These are phyloP conservation scores for Pterocles gutturalis DNA, from an alignment of 2,113 vertebrate species.

Conservation along the genomic window DNA sequence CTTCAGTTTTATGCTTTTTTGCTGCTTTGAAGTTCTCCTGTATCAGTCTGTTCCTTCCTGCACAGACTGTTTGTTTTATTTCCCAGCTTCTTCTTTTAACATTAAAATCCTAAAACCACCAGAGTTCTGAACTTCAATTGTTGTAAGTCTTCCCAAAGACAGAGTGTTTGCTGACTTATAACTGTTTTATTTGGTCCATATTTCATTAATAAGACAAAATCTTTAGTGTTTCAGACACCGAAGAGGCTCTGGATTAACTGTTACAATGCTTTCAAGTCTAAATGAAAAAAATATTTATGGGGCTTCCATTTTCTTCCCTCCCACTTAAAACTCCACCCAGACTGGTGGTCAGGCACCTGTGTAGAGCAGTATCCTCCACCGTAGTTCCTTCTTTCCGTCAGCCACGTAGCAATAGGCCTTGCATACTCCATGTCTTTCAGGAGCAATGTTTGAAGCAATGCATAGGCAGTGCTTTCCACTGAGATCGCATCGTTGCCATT, in stretches of 20 bases:
- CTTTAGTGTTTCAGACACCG: background rate
- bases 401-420: conserved; percentile 72
- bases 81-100: background rate
- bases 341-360: conserved; percentile 36
- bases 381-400: conserved; percentile 79
- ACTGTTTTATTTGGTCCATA: background rate
- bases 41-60: background rate
- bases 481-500: conserved; percentile 57
- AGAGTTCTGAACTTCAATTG: background rate
- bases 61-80: background rate
- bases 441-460: conserved; percentile 77
- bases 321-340: background rate
- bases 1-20: background rate
- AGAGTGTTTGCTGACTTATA: background rate
- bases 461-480: conserved; percentile 82
- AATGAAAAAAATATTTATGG: background rate
- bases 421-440: conserved; percentile 59
- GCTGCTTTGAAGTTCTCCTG: background rate
- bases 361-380: conserved; percentile 78
- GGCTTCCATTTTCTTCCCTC: background rate
- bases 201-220: background rate
- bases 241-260: background rate
- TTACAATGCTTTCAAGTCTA: background rate
- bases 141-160: background rate
- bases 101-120: background rate